These are phyloP conservation scores for Papilio dardanus DNA, from an alignment of 1,140 invertebrate genomes.

Conservation along the genomic window DNA sequence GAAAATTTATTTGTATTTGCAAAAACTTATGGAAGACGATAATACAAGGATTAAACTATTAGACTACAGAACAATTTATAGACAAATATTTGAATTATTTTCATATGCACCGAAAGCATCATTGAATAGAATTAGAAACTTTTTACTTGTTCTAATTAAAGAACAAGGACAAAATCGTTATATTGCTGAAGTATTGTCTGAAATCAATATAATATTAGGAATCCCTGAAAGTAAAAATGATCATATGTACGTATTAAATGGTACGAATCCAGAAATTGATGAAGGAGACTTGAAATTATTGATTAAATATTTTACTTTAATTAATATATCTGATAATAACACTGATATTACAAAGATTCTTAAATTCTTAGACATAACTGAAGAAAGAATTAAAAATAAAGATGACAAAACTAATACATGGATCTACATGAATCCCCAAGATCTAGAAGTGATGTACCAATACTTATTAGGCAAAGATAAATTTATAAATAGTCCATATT, in stretches of 20 bases:
- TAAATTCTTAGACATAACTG: neutral
- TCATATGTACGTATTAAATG: neutral
- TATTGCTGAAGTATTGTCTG: neutral
- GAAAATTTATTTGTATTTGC: neutral
- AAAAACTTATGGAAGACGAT: neutral
- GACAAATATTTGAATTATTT: neutral
- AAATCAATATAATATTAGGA: neutral
- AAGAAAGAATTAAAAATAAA: neutral
- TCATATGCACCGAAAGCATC: neutral
- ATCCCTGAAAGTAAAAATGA: neutral
- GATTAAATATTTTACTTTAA: neutral
- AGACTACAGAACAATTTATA: neutral
- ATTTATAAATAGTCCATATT: conserved; percentile 11
- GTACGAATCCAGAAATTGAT: neutral
- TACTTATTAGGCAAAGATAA: conserved; percentile 1
- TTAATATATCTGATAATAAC: neutral
- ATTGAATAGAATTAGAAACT: neutral
- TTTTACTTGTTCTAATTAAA: neutral
- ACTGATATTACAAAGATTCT: neutral
- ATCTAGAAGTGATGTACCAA: conserved; percentile 6
- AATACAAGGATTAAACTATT: neutral
- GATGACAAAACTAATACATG: neutral
- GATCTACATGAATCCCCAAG: neutral
- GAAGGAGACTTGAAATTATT: neutral
- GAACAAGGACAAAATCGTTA: neutral